Base-by-base conservation (phyloP, 2,797 vertebrate genomes). In the Clarias platycephalus region DNA sequence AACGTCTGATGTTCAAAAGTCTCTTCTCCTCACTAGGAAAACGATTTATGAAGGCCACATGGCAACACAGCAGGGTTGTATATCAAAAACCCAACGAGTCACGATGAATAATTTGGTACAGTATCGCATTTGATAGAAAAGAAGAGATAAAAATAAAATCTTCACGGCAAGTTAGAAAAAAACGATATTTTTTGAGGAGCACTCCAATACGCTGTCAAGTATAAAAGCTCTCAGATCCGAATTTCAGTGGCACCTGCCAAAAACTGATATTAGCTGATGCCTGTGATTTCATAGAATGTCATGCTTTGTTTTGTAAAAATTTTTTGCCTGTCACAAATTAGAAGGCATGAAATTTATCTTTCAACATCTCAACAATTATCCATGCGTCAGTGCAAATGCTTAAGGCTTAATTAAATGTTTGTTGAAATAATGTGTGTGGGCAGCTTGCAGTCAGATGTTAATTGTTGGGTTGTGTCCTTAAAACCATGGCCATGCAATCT, bases 21-120 rank as follows among this genome's bases (percentile, higher is more conserved):
- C 18, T n/a, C 22, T 2, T 4, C 10, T 20, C 24, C 9, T 63
- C 34, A 60, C 9, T 55, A 81, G 82, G 68, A 84, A 60, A 49
- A 12, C 8, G 16, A 67, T 28, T 86, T 84, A 80, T 87, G 66
- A 81, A 86, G 84, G 78, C 75, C 87, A 87, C 75, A 80, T 77
- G 85, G 82, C 60, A 83, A 34, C 37, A 78, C 74, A 26, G 68
- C 20, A 44, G 83, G 55, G 37, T 82, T 82, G 76, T 49, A 68
- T 13, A 82, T 80, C 78, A 76, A 63, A 53, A 86, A 63, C 55
- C 31, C 72, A 76, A 74, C 58, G 6, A 26, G 67, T 63, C 37
- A 72, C 44, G 53, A 68, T 44, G 64, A 57, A 31, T 31, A 60
- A 81, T 72, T 31, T 66, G 75, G 13, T n/a, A 20, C 44, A 34